Base-by-base conservation (phyloP, 2,797 vertebrate genomes). In the Sarcoramphus papa region DNA sequence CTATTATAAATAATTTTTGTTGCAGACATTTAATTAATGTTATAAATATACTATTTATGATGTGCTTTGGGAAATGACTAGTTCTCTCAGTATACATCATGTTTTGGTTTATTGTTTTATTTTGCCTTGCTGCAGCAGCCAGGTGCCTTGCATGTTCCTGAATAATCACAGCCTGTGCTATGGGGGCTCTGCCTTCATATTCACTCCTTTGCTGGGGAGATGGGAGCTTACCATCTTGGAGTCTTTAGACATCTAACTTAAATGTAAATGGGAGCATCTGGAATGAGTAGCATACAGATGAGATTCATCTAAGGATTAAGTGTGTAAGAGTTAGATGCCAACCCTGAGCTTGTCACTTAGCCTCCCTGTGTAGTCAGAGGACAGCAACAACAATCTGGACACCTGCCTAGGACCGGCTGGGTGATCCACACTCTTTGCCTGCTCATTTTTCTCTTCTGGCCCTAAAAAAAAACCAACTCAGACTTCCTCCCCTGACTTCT, bases 1-100 rank as follows among this genome's bases (percentile, higher is more conserved):
- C 85, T 92, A 90, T 94, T 94, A 92, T 87, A 97, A 97, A 94
- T 97, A 96, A 95, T 95, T 96, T 97, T 94, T 94, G 95, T 95
- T 87, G 53, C 73, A 33, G 73, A 92, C 89, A 88, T 93, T 97
- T 97, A 97, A 97, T 94, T 96, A 95, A 96, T 96, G 79, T 86
- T 95, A 89, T 94, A 97, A 97, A 96, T 76, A 80, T 24, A 85
- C 77, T 92, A 94, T 95, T 95, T 96, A 93, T 62, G 74, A 93
- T 31, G 74, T 54, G 33, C 81, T 94, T 85, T 93, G 88, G 88
- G 90, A 97, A 95, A 75, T 19, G 13, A 73, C 78, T 93, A 35
- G 30, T 90, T 91, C 72, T 91, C 27, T 88, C 80, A 63, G 85
- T 77, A 82, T 57, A 67, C 10, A 41, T 90, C 68, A 70, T 9